Evolutionary conservation across 2,888 invertebrate species (phyloP).

Genomic region (Pandemis heparana): DNA sequence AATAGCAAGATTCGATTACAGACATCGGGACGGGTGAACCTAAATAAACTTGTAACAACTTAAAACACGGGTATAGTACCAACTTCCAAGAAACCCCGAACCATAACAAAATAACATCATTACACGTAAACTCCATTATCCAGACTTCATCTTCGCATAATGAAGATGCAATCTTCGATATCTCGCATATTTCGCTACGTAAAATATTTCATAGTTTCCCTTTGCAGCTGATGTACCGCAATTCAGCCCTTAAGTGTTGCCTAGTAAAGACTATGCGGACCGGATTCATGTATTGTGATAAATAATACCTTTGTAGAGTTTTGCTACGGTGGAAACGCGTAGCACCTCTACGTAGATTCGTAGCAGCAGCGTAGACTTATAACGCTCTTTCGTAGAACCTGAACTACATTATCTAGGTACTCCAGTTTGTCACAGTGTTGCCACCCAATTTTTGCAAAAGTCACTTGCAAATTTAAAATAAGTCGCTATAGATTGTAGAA

Average conservation of each 20-base stretch:
- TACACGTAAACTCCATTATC: not conserved
- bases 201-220: not conserved
- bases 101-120: conserved; percentile 1
- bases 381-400: not conserved
- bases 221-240: not conserved
- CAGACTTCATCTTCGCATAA: not conserved
- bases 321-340: not conserved
- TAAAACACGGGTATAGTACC: too few species aligned
- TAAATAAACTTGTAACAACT: too few species aligned
- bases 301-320: not conserved
- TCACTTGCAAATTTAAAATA: too few species aligned
- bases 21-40: too few species aligned
- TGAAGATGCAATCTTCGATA: conserved; percentile 5
- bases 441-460: not conserved
- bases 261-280: not conserved
- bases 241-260: not conserved
- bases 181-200: not conserved
- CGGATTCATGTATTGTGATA: not conserved
- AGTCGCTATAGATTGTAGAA: too few species aligned
- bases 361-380: not conserved
- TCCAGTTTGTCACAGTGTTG: not conserved
- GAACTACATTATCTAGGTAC: not conserved
- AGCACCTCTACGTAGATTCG: not conserved
- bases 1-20: too few species aligned
- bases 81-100: not conserved